A percentile compares a stretch with the other conserved stretches of the same genome.
phyloP scores from a whole-genome alignment of 2,113 vertebrate genomes.

The Verasper variegatus region DNA sequence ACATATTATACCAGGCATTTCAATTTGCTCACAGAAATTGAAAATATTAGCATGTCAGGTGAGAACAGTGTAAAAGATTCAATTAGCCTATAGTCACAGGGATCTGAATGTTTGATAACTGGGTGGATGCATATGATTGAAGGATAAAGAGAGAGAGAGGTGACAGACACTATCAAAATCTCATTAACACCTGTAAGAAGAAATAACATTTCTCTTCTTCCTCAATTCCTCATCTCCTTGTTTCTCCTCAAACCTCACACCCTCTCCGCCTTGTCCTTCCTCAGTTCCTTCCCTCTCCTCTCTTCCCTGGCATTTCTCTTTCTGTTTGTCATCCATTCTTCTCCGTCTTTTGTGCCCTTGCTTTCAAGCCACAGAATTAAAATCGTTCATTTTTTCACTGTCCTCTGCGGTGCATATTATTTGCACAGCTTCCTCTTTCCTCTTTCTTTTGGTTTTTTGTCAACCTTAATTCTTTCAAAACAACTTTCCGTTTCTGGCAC shows the following conservation, averaged over 20 bases:
- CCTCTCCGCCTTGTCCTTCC: constrained; percentile 6
- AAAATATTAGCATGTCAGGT: neutral
- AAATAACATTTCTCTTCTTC: neutral
- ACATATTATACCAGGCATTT: too few species aligned
- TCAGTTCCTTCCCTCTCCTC: constrained; percentile 19
- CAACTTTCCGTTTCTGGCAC: neutral
- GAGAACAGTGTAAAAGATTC: neutral
- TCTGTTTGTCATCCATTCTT: constrained; percentile 40
- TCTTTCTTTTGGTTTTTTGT: neutral
- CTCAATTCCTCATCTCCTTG: neutral
- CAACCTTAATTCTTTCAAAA: neutral
- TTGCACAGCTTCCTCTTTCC: constrained; percentile 19
- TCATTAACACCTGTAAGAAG: neutral
- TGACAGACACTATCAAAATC: constrained; percentile 3
- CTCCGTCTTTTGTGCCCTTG: constrained; percentile 66
- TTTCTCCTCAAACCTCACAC: neutral
- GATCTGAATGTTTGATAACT: neutral
- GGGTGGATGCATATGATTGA: neutral
- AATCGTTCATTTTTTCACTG: constrained; percentile 40
- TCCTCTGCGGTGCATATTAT: constrained; percentile 12
- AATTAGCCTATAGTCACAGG: neutral
- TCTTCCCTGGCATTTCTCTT: neutral
- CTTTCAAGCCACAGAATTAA: constrained; percentile 59
- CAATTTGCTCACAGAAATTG: neutral
- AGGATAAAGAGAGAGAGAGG: too few species aligned